Conservation (phyloP, 2,113 vertebrate species). For the Melanocharis versteri region DNA sequence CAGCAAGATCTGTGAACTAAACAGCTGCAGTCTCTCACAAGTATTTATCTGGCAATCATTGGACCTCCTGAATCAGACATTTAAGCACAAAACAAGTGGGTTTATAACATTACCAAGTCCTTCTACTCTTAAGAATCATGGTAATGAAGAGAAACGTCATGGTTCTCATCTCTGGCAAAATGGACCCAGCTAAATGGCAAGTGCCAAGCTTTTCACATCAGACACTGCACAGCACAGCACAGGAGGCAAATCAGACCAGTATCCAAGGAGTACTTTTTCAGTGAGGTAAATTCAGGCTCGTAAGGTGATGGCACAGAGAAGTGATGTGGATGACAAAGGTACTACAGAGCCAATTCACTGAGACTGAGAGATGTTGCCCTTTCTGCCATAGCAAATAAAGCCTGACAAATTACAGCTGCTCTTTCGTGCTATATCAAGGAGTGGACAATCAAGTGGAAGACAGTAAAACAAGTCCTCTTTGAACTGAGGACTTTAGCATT, state of each 20-base stretch:
- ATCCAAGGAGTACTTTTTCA: background rate
- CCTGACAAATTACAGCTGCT: background rate
- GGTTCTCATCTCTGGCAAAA: background rate
- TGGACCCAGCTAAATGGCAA: rapidly evolving
- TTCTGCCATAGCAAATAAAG: background rate
- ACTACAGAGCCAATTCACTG: background rate
- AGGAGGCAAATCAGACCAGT: background rate
- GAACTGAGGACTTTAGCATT: background rate
- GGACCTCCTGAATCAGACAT: background rate
- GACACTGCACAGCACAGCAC: background rate
- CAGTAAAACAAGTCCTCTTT: background rate
- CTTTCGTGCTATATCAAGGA: background rate
- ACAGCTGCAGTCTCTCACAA: background rate
- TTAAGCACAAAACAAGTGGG: background rate
- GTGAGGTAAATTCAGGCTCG: background rate
- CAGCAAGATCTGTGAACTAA: background rate
- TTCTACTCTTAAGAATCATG: background rate
- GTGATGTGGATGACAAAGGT: background rate
- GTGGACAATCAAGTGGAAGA: background rate
- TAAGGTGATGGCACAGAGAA: background rate
- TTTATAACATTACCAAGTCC: background rate
- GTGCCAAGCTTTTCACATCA: background rate
- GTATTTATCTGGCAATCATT: background rate
- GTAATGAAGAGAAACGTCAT: background rate
- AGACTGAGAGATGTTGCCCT: background rate